These are phyloP conservation scores for Phalanger gymnotis DNA, from an alignment of 2,797 vertebrate species.

Conservation along the genomic window DNA sequence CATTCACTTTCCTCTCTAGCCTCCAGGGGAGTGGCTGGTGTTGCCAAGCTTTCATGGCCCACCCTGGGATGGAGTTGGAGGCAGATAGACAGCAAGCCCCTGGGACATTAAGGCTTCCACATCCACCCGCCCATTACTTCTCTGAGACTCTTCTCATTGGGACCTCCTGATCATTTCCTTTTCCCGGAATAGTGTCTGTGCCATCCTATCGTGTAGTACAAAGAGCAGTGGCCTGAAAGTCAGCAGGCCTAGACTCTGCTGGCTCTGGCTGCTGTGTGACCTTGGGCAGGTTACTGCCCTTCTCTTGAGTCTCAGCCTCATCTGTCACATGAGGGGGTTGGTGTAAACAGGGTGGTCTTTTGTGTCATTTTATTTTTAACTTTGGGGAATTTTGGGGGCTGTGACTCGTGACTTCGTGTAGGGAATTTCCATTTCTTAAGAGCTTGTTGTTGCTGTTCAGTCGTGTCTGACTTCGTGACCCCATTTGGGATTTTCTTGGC, in stretches of 20 bases:
- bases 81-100: too few species aligned
- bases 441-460: neutral
- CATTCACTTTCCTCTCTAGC: neutral
- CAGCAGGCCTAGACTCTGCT: neutral
- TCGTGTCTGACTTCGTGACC: neutral
- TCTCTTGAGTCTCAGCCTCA: neutral
- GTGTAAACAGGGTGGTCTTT: neutral
- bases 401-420: neutral
- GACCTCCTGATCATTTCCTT: neutral
- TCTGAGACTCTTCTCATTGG: neutral
- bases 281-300: constrained; percentile 24
- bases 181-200: neutral
- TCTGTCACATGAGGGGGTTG: neutral
- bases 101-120: neutral
- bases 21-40: neutral
- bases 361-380: neutral
- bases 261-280: neutral
- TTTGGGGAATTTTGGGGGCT: neutral
- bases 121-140: too few species aligned
- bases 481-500: neutral
- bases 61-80: neutral
- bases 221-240: neutral
- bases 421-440: neutral
- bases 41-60: neutral
- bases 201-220: neutral